Evolutionary conservation across 2,113 vertebrate species (phyloP), one percentile per base, ranked within the genome.

Genomic region (Uria lomvia): DNA sequence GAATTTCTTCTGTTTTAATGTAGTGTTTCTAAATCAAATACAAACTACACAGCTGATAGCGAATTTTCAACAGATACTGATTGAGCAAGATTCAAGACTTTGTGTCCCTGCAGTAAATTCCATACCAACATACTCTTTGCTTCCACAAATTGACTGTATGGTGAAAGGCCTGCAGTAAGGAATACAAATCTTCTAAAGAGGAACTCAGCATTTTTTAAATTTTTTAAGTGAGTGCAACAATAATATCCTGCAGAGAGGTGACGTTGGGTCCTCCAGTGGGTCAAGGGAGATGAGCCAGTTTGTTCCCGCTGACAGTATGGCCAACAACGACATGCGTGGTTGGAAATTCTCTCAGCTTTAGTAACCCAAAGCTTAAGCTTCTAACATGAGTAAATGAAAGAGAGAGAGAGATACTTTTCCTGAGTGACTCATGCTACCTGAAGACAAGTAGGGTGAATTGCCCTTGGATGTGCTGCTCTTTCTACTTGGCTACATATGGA

Each of bases 111-210:
- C 29, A 78, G 10, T 55, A 70, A 89, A 59, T 55, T 70, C 70
- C 24, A 19, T n/a, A 36, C 7, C 34, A 38, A 19, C 20, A 24
- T 30, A 36, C 13, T 15, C 27, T 81, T 93, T 50, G 12, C 16
- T 72, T 72, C 40, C 30, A 49, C n/a, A 78, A 6, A 34, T 29
- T 45, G 27, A 60, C 21, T 60, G 22, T 34, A 26, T 23, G 12
- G 40, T 60, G 21, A 68, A 85, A 63, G 21, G 56, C 0, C 0
- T 5, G 5, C 18, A 52, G 12, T 27, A 43, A 92, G 10, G 18
- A 79, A 68, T 68, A 62, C 2, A 82, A 38, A n/a, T 63, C 11
- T 65, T 79, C n/a, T 75, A 75, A 70, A 32, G 3, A 80, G 18
- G 52, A 93, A 19, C 23, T 19, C 10, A 20, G 5, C 17, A 23